phyloP scores from a whole-genome alignment of 2,113 vertebrate species.

The Chitala chitala region DNA sequence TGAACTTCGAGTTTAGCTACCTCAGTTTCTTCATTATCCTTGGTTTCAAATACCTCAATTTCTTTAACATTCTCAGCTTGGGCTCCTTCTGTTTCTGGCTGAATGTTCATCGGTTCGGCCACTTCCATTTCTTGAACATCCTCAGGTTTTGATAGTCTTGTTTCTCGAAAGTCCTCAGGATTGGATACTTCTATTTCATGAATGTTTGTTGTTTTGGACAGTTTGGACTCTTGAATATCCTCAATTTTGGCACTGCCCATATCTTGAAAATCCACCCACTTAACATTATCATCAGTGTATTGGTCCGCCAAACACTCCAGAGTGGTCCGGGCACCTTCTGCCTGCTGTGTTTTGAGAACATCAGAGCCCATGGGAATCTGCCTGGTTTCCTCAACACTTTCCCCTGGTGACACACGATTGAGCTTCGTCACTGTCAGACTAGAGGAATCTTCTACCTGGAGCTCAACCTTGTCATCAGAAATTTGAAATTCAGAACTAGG shows the following conservation, averaged over 20 bases:
- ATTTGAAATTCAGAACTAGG: slow-evolving; percentile 21
- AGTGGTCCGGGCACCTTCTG: not conserved
- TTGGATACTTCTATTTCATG: too few relatives aligned
- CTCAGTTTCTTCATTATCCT: too few relatives aligned
- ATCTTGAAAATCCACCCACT: not conserved
- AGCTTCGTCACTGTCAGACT: slow-evolving; percentile 25
- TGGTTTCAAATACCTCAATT: too few relatives aligned
- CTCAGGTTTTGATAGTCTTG: too few relatives aligned
- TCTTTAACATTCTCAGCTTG: too few relatives aligned
- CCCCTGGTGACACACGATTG: slow-evolving; percentile 27
- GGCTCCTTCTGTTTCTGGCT: too few relatives aligned
- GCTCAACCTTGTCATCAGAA: slow-evolving; percentile 19
- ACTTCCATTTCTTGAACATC: too few relatives aligned
- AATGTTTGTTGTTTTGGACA: too few relatives aligned
- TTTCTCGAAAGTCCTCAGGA: too few relatives aligned
- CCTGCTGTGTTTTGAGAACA: not conserved
- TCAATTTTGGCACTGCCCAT: not conserved
- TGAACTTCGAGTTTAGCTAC: too few relatives aligned
- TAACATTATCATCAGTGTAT: not conserved
- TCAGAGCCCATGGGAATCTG: slow-evolving; percentile 24
- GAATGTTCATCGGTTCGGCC: too few relatives aligned
- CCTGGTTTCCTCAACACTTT: not conserved
- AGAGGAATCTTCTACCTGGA: slow-evolving; percentile 4
- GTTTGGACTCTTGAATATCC: too few relatives aligned
- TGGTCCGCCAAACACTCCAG: not conserved